Evolutionary conservation across 2,888 invertebrate genomes (phyloP), one percentile per base, ranked within the genome.

Genomic region (Gasteruption jaculator): DNA sequence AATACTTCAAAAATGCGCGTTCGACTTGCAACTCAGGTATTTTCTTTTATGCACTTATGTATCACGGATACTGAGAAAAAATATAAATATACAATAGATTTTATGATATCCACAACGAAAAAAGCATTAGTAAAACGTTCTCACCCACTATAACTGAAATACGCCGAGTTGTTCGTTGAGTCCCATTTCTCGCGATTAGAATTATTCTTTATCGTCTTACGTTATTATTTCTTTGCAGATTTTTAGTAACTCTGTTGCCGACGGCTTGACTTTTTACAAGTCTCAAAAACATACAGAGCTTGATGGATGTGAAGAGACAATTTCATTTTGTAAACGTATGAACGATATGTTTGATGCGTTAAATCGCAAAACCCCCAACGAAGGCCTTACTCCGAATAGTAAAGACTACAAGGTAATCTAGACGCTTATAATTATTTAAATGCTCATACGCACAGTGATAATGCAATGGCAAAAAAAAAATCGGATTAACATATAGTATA

Each of bases 271-370:
- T 15, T 43, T 43, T 35, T 42, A 45, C 24, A 16, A 37, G 16
- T 25, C 38, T 3, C 27, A 41, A 3, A 43, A 30, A 5, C 31
- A 43, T 8, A 20, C 41, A 11, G 34, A 34, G 14, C 37, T 50
- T 3, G 3, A 35, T 19, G 33, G 39, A 4, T 41, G 27, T 11
- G 45, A 51, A 41, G 35, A 27, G 6, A 50, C 49, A n/a, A 45
- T 48, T 1, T 10, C 27, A 11, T 53, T 50, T 21, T 50, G 50
- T 18, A 39, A 47, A 18, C 49, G 49, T 45, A 44, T 49, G 4
- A 50, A 53, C 25, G 24, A 40, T 7, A 46, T 53, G 43, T 53
- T 53, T 38, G 53, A 51, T 34, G 47, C 48, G 3, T 25, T 49
- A 5, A 51, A 53, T 35, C 39, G 31, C 6, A 39, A 39, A 31